These are phyloP conservation scores for Pelusios castaneus DNA, from an alignment of 2,113 vertebrate genomes.

Conservation along the genomic window DNA sequence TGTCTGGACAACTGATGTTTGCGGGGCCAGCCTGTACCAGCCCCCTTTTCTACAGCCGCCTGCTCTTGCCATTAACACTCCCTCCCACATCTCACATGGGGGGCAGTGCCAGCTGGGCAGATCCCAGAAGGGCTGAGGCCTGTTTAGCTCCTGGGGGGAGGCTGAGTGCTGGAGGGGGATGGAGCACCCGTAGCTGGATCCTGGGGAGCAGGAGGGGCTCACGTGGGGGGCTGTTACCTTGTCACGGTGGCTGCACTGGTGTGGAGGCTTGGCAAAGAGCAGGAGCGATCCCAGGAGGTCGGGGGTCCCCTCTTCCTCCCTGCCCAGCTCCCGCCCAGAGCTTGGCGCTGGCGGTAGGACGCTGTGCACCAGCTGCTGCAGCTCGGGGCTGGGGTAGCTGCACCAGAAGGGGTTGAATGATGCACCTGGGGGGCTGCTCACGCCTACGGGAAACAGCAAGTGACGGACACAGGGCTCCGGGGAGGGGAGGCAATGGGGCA, in stretches of 20 bases:
- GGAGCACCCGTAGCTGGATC: not conserved
- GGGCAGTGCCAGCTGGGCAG: no score
- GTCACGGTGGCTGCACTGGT: not conserved
- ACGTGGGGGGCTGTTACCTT: not conserved
- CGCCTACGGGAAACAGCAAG: not conserved
- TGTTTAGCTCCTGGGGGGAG: not conserved
- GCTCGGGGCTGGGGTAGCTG: not conserved
- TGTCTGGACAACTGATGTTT: not conserved
- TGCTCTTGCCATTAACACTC: not conserved
- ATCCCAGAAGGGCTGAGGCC: no score
- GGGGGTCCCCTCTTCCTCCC: not conserved
- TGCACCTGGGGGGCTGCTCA: not conserved
- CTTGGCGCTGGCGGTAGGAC: not conserved
- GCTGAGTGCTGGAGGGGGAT: no score
- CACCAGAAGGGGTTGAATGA: not conserved
- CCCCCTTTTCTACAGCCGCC: not conserved
- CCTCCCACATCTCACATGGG: not conserved
- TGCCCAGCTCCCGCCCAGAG: not conserved
- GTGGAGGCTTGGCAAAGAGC: not conserved
- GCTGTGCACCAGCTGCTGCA: not conserved
- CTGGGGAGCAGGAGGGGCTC: no score
- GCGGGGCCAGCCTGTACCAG: not conserved
- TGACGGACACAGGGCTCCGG: not conserved
- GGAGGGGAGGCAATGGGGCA: no score
- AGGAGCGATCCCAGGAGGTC: not conserved